Evolutionary conservation across 2,797 vertebrate species (phyloP), one percentile per base, ranked within the genome.

Genomic region (Alfaro cultratus): DNA sequence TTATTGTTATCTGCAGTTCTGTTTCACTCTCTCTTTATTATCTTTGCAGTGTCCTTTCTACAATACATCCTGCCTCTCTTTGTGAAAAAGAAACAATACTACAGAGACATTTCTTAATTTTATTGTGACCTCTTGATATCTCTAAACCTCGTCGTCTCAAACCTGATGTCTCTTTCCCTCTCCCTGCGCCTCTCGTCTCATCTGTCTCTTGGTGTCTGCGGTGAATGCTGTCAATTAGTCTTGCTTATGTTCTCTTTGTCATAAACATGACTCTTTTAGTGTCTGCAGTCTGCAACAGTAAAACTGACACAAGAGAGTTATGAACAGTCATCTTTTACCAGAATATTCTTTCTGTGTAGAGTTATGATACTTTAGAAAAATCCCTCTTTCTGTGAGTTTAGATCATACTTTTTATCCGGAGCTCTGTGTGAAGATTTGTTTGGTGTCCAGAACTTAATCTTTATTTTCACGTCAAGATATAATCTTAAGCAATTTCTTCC

Each of bases 241-340:
- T 76, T 77, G 74, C 81, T 84, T 80, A 74, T 79, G 75, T 67
- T 83, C 57, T 82, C 74, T 74, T 77, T 75, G 87, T 79, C 85
- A 79, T 81, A 88, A 90, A 89, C 64, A 86, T 47, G 75, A 74
- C 80, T 87, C 70, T 81, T 79, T 84, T 75, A 73, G 75, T 53
- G 73, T 79, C 85, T 79, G 81, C 71, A 71, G 73, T 80, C 77
- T 80, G 80, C 0, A 3, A 74, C 76, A 78, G 72, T 82, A 72
- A 86, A 89, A 77, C 81, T 85, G 86, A 91, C 88, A 80, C 62
- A 16, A 68, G 55, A 78, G 83, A 89, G 70, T 84, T 86, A 88
- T 80, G 71, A 81, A 68, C 45, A 60, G 67, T 49, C 49, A 26
- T 76, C 36, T 34, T 78, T 60, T 68, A 18, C 60, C 73, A 15